Conservation (phyloP, 1,140 invertebrate species). For the Zaprionus vittiger region DNA sequence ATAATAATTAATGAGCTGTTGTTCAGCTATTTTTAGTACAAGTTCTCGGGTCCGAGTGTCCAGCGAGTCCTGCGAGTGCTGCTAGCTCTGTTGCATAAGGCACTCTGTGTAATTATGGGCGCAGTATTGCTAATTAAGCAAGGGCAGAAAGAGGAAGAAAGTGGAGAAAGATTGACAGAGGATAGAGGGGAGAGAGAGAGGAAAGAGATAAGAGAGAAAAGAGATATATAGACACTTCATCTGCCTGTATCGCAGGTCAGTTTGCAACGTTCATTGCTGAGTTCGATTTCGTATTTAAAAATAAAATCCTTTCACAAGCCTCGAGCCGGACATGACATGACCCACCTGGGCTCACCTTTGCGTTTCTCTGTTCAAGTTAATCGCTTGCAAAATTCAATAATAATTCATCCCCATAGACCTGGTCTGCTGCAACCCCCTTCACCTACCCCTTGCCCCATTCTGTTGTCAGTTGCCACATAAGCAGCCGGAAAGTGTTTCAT, state of each 20-base stretch:
- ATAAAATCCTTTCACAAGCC: slow-evolving; percentile 9
- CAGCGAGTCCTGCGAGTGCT: slow-evolving; percentile 2
- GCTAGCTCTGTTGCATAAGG: not conserved
- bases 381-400: slow-evolving; percentile 84
- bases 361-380: slow-evolving; percentile 71
- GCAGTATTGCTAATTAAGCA: slow-evolving; percentile 30
- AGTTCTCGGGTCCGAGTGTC: not conserved
- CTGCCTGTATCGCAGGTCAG: slow-evolving; percentile 20
- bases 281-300: slow-evolving; percentile 37
- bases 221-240: not conserved
- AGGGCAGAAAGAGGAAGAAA: not conserved
- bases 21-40: slow-evolving; percentile 22
- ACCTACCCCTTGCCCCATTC: slow-evolving; percentile 12
- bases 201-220: not conserved
- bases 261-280: slow-evolving; percentile 10
- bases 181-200: not conserved
- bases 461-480: slow-evolving; percentile 44
- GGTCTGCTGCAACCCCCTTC: too few relatives aligned
- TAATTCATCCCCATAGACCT: slow-evolving; percentile 47
- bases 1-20: slow-evolving; percentile 65
- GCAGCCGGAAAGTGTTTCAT: slow-evolving; percentile 80
- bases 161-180: not conserved
- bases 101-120: slow-evolving; percentile 49
- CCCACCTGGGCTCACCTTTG: not conserved
- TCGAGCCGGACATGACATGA: not conserved